These are phyloP conservation scores for Oceanites oceanicus DNA, from an alignment of 2,113 vertebrate species.

Conservation along the genomic window DNA sequence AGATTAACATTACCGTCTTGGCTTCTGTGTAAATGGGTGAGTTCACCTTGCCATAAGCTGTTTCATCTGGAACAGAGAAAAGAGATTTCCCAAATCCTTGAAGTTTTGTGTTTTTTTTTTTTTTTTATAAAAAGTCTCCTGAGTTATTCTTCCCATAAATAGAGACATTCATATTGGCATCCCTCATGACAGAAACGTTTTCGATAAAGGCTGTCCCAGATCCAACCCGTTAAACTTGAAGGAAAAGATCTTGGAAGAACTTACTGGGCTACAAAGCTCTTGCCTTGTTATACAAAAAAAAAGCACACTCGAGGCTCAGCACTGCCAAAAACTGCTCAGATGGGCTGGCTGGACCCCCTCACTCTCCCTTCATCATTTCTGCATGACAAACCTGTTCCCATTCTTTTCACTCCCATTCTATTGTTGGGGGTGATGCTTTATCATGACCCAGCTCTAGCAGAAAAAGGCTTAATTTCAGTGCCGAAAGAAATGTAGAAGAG, in stretches of 20 bases:
- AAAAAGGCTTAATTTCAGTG: not conserved
- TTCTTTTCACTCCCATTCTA: not conserved
- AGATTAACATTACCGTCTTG: constrained; percentile 19
- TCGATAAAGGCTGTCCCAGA: not conserved
- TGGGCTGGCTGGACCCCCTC: not conserved
- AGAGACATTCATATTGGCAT: not conserved
- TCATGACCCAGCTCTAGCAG: not conserved
- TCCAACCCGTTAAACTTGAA: not conserved
- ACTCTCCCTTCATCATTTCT: not conserved
- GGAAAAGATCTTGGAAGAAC: not conserved
- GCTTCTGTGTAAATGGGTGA: constrained; percentile 19
- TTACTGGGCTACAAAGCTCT: not conserved
- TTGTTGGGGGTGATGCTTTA: not conserved
- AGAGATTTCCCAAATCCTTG: not conserved
- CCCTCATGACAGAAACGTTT: not conserved
- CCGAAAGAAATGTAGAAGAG: not conserved
- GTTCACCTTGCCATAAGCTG: constrained; percentile 22
- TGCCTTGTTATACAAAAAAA: not conserved
- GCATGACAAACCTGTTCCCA: not conserved
- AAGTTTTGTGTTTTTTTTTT: too few species aligned
- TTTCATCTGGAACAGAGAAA: constrained; percentile 17
- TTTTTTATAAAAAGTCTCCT: not conserved
- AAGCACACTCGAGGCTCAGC: accelerated
- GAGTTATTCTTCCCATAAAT: not conserved
- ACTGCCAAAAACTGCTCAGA: not conserved